Evolutionary conservation across 2,888 invertebrate genomes (phyloP), one percentile per base, ranked within the genome.

Genomic region (Cantharis nigra): DNA sequence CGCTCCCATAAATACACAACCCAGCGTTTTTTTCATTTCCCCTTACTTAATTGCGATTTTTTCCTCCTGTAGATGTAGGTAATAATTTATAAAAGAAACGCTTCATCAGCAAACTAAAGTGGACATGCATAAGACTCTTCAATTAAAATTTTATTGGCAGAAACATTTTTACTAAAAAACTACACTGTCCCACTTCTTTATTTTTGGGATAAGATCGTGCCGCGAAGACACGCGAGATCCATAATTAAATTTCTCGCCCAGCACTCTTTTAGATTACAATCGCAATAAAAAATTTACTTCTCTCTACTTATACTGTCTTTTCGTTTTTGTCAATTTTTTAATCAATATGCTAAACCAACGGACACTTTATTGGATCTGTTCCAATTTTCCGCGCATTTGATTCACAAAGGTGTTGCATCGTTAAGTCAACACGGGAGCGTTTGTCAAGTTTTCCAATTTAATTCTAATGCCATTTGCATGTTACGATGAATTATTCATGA

Each of bases 331-430:
- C 13, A 7, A 26, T 26, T 7, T 26, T 49, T 49, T 49, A 49
- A 49, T 49, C 49, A 49, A 49, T 49, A 49, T 49, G 49, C n/a
- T 49, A 49, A 49, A 49, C n/a, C 7, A 5, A 49, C n/a, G n/a
- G 49, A 49, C 49, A n/a, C n/a, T 33, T 33, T 49, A 49, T 49
- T 74, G 70, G 74, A 63, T 9, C 3, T 63, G 30, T 63, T 62
- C 74, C 70, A 74, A 69, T 74, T 74, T 74, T 74, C 69, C 74
- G 63, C 69, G 16, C 30, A 70, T 74, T 70, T 74, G 70, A 63
- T 14, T 70, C 23, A 23, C 74, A 74, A 74, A 74, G 69, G 63
- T 63, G 63, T 63, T 69, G 63, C 69, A 74, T 63, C 70, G 74
- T 70, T 74, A 74, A 74, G 69, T 74, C 69, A 74, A 74, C 70